Base-by-base conservation (phyloP, 2,888 invertebrate genomes). In the Dolichomitus sp. region DNA sequence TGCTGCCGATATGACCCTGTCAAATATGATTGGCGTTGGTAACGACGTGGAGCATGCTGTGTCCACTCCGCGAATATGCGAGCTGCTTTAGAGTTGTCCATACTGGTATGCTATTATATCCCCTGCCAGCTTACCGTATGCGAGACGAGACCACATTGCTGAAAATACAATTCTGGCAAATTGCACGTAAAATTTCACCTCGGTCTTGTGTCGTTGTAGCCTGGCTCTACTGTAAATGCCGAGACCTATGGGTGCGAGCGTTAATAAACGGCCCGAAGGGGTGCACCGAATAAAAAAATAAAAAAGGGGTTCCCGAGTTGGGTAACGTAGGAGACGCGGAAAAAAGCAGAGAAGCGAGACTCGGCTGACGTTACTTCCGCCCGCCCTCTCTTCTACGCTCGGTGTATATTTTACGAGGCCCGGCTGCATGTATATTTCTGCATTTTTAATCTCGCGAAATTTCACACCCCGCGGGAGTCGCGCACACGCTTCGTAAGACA, bases 381-480 rank as follows among this genome's bases (percentile, higher is more conserved):
- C 4, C 48, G 48, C 52, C 40, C 63, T 57, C 30, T 48, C 48
- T 61, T 57, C 52, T 33, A 23, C 54, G 37, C 61, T 30, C 54
- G 48, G 63, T 76, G 54, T 81, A 81, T 81, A 78, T 75, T 79
- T 75, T 80, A 84, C 82, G 79, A 78, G 78, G 11, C 61, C 70
- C 23, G 57, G 40, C 57, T 57, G 72, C 80, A 73, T 85, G 82
- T 85, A 86, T 88, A 90, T 91, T 89, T 89, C 87, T 89, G 87
- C 89, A 91, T 91, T 91, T 91, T 91, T 91, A 91, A 91, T 91
- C 90, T 91, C 88, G 90, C 86, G 83, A 88, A 90, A 88, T 90
- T 90, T 90, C 89, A 87, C 88, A 85, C 86, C 84, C 81, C 81
- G 77, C 81, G 68, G 66, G 83, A 80, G 75, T 80, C 78, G 80